Base-by-base conservation (phyloP, 1,140 invertebrate genomes). In the Ceratosolen solmsi region DNA sequence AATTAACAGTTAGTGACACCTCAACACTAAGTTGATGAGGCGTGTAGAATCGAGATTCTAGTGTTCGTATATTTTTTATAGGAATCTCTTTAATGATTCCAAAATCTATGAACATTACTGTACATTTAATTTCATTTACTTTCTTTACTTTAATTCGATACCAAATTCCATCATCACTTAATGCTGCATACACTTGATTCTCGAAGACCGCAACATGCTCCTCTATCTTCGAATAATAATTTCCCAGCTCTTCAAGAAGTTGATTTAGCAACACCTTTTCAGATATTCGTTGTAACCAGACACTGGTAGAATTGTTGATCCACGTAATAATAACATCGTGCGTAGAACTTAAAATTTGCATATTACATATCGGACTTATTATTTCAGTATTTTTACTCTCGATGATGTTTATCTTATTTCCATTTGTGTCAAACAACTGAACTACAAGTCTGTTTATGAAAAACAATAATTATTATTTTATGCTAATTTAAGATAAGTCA, bases 121-220 rank as follows among this genome's bases (percentile, higher is more conserved):
- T 81, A 41, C 83, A 85, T 9, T 25, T 82, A 0, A 51, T 83
- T 7, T 87, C 84, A 0, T 75, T 82, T 11, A 36, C 22, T 7
- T 84, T 41, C 0, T 85, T 3, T 8, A 92, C 82, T 79, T 68
- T 88, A 15, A 84, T 89, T 63, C 92, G 86, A 73, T 92, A 92
- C 90, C 91, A 96, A 85, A 94, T 94, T 4, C 89, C 92, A 86
- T 95, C 94, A 0, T 77, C 7, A 17, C 93, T 93, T 58, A 93
- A 91, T 0, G 92, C 94, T 0, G 92, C 94, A 87, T 95, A 96
- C 0, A 95, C 60, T 15, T 85, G 84, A 30, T 91, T 91, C 2
- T 87, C 84, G 85, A 91, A 86, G 20, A 92, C 90, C 15, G 20
- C 41, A 22, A 84, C 85, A 0, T 89, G 80, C 13, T 87, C 76